Conservation (phyloP, 37 sponge, comb jelly and placozoan species). For the Bolinopsis microptera region DNA sequence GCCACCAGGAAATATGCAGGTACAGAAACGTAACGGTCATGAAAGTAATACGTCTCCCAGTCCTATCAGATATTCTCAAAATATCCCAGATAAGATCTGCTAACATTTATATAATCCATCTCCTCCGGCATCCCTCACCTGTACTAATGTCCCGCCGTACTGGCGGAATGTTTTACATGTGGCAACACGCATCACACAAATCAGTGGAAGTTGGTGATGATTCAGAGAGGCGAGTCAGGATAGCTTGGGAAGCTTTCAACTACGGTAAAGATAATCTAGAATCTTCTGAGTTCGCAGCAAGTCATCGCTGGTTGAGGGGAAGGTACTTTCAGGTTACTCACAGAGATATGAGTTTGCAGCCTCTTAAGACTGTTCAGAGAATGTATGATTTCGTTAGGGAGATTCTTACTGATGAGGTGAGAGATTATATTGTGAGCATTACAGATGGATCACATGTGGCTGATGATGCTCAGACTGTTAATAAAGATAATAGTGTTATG, state of each 20-base stretch:
- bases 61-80: neutral
- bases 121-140: neutral
- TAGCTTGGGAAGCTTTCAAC: neutral
- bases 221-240: neutral
- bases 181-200: neutral
- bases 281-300: neutral
- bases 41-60: neutral
- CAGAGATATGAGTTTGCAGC: neutral
- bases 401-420: neutral
- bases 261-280: neutral
- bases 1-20: neutral
- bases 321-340: neutral
- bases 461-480: neutral
- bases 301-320: neutral
- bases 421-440: neutral
- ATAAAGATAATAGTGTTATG: too few species aligned
- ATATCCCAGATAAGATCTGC: neutral
- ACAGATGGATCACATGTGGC: neutral
- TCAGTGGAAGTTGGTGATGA: neutral
- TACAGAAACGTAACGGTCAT: neutral
- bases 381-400: neutral
- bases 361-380: neutral
- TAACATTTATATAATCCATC: neutral
- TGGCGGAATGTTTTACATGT: neutral
- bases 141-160: neutral